Conservation (phyloP, 2,797 vertebrate species). For the Trichosurus vulpecula region DNA sequence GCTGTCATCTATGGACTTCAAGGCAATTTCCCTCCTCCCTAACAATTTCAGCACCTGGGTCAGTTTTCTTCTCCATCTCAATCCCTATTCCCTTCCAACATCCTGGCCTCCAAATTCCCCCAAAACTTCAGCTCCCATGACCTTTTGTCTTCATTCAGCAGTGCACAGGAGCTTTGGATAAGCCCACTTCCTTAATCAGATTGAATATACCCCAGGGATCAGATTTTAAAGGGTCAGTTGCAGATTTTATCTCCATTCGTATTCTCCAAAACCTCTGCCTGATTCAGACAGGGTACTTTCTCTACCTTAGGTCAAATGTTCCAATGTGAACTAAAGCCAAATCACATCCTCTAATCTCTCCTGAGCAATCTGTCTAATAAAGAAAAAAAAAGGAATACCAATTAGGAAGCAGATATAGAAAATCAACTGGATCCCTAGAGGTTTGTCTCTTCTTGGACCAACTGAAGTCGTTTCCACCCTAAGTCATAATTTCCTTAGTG, state of each 20-base stretch:
- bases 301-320: not conserved
- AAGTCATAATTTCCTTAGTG: not conserved
- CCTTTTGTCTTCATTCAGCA: not conserved
- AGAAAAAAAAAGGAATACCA: not conserved
- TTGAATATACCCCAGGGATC: not conserved
- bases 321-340: not conserved
- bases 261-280: not conserved
- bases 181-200: not conserved
- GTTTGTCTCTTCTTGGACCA: conserved; percentile 9
- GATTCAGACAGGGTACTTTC: not conserved
- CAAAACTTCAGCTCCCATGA: not conserved
- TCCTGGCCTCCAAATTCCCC: not conserved
- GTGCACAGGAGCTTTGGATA: not conserved
- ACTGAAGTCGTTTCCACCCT: not conserved
- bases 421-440: not conserved
- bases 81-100: not conserved
- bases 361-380: not conserved
- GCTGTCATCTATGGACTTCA: not conserved
- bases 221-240: not conserved
- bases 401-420: conserved; percentile 2
- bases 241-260: not conserved
- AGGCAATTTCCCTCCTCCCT: not conserved
- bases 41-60: too few species aligned
- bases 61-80: not conserved
- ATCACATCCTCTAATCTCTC: not conserved